Base-by-base conservation (phyloP, 1,140 invertebrate genomes). In the Nasonia giraulti region DNA sequence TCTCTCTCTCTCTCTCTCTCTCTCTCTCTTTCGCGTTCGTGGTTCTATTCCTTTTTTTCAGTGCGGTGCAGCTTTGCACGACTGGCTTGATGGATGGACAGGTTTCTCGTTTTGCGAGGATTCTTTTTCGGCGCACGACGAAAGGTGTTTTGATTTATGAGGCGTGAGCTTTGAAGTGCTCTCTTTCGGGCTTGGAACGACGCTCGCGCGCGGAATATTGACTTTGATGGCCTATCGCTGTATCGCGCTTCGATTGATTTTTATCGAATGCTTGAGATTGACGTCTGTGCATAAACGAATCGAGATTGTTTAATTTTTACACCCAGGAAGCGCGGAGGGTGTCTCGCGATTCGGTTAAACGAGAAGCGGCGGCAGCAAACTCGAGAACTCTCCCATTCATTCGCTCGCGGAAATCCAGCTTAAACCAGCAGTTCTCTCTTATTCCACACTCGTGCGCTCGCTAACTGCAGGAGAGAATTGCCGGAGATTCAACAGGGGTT, bases 91-190 rank as follows among this genome's bases (percentile, higher is more conserved):
- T 31, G 20, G 37, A 14, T 75, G 55, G 17, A 62, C 17, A 40
- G 27, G 5, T 40, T 75, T 75, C 55, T 77, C 75, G 75, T 79
- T 79, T 79, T 77, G 77, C 5, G 17, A 37, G 47, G 47, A 12
- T 50, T 73, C 44, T 76, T 47, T 76, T n/a, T 74, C 37, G 17
- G 17, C 50, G 14, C 33, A 50, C 14, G 55, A 62, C 44, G 75
- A 77, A 44, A 77, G 75, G 44, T 47, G 75, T 77, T 77, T 77
- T 77, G 75, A 77, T 77, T 77, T 23, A 77, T 77, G 75, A 44
- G 40, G 20, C 75, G 75, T 77, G 10, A n/a, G 55, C 55, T 75
- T 75, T 44, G 10, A 20, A 75, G 73, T 50, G 44, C n/a, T 44
- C 20, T 50, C 27, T 17, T 11, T 27, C 33, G 11, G 69, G 7